These are phyloP conservation scores for Hipposideros armiger DNA, from an alignment of 2,113 vertebrate genomes.

Conservation along the genomic window DNA sequence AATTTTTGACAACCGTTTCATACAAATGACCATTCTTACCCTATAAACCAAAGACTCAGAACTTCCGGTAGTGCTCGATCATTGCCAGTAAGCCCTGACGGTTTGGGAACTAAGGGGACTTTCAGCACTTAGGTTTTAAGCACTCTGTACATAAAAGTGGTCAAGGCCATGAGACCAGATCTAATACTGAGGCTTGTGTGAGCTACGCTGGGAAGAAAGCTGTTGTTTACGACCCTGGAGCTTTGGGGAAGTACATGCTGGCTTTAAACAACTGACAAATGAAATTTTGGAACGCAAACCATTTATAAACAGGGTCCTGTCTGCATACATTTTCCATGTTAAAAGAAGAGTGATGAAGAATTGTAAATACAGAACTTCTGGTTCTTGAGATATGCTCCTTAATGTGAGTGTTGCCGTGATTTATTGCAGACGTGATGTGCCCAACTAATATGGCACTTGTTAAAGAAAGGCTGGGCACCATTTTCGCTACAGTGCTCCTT, in stretches of 20 bases:
- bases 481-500: background rate
- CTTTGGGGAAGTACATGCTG: background rate
- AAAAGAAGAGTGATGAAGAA: background rate
- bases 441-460: no score
- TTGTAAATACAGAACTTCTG: background rate
- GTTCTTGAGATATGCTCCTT: background rate
- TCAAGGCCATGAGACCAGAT: background rate
- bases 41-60: background rate
- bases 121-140: background rate
- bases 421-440: background rate
- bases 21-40: background rate
- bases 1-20: background rate
- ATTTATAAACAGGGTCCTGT: background rate
- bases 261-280: background rate
- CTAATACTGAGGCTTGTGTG: background rate
- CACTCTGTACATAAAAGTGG: background rate
- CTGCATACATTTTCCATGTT: background rate
- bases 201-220: background rate
- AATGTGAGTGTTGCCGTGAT: background rate
- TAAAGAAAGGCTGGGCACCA: background rate
- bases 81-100: background rate
- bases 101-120: background rate
- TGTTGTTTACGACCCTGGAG: background rate
- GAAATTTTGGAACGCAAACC: background rate
- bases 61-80: background rate